Base-by-base conservation (phyloP, 1,140 invertebrate species). In the Gerris buenoi region DNA sequence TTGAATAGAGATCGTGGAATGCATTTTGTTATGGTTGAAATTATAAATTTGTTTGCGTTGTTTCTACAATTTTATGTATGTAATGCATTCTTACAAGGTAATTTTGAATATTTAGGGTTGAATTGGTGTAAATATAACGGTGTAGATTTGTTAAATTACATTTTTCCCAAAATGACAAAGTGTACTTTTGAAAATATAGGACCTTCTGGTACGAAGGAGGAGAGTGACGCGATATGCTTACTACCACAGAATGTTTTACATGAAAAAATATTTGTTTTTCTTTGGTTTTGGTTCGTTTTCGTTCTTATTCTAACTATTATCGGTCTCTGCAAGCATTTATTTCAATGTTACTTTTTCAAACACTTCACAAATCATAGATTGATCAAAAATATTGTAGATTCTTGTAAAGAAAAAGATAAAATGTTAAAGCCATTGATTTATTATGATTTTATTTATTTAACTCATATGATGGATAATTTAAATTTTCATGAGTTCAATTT, bases 211-310 rank as follows among this genome's bases (percentile, higher is more conserved):
- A 60, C 10, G 10, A 60, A 13, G 5, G 15, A 60, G 22, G 5
- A 14, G 5, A 13, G 3, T 13, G 58, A 60, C 22, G 15, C 15
- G 5, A 10, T 60, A 3, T 60, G 58, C 23, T 22, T 60, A 5
- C 5, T 60, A 22, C 58, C 58, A 22, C 58, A 22, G 5, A 60
- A 60, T 60, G 22, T 3, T 13, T 13, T 60, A 13, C 10, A 60
- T 60, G 58, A 60, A 60, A 60, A 13, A 13, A 60, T 60, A 60
- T 60, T 60, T 60, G 15, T 60, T 60, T 14, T 60, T 22, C 58
- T 60, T 60, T 60, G 58, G 58, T 60, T 60, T 60, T 60, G 58
- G 58, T 60, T 60, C 23, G 3, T 60, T 3, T 22, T 60, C 22
- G 3, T 60, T 3, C 23, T 15, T 5, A 60, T 60, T 13, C 10